Conservation (phyloP, 2,888 invertebrate genomes). For the Phymatocera aterrima region DNA sequence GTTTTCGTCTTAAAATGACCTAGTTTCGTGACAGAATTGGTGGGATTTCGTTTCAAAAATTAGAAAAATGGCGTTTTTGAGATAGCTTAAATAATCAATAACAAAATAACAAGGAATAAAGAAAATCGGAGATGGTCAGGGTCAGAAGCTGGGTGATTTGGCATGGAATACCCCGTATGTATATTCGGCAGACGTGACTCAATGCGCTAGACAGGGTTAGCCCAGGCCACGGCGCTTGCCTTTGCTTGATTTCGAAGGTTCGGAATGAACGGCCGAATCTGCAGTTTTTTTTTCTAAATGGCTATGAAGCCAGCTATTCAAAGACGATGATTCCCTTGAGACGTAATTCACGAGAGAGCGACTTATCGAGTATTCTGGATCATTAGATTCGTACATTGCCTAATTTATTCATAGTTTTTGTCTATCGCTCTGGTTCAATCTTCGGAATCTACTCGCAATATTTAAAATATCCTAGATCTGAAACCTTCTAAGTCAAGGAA, state of each 20-base stretch:
- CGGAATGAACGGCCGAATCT: background rate
- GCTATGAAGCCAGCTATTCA: slow-evolving; percentile 2
- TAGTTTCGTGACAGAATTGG: too few relatives aligned
- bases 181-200: slow-evolving; percentile 9
- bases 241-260: background rate
- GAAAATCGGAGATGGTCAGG: too few relatives aligned
- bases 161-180: too few relatives aligned
- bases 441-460: too few relatives aligned
- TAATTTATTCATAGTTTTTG: background rate
- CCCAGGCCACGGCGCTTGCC: slow-evolving; percentile 9
- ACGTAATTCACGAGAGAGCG: background rate
- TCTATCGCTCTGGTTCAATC: background rate
- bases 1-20: too few relatives aligned
- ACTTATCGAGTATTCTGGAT: background rate
- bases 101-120: too few relatives aligned
- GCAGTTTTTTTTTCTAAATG: background rate
- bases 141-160: too few relatives aligned
- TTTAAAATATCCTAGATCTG: too few relatives aligned
- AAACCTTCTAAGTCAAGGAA: too few relatives aligned
- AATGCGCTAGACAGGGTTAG: slow-evolving; percentile 18
- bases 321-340: background rate
- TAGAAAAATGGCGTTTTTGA: too few relatives aligned
- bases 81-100: too few relatives aligned
- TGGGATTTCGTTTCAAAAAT: too few relatives aligned
- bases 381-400: background rate